Evolutionary conservation across 2,888 invertebrate species (phyloP).

Genomic region (Drosophila fungiperda): DNA sequence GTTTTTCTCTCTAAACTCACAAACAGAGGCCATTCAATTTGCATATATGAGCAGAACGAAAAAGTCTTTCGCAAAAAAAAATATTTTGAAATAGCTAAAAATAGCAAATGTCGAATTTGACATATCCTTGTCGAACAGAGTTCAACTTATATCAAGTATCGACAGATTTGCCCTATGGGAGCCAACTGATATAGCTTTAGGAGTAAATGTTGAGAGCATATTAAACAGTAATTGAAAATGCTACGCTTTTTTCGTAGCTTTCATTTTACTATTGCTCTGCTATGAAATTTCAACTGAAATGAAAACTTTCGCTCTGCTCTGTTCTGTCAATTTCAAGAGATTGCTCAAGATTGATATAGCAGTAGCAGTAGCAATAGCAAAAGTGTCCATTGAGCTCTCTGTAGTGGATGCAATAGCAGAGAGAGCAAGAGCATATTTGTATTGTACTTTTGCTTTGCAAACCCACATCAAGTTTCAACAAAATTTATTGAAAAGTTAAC

Average conservation of each 20-base stretch:
- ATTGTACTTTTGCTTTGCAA: background rate
- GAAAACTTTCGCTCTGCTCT: background rate
- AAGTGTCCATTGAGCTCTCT: background rate
- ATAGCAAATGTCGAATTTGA: background rate
- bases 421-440: background rate
- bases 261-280: background rate
- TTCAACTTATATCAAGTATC: background rate
- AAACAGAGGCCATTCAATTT: conserved; percentile 78
- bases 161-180: background rate
- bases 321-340: background rate
- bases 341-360: background rate
- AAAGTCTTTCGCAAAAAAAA: conserved; percentile 11
- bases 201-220: background rate
- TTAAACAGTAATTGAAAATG: background rate
- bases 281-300: background rate
- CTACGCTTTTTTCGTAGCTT: background rate
- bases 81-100: conserved; percentile 24
- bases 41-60: conserved; percentile 54
- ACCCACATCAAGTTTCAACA: no score
- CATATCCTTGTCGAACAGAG: background rate
- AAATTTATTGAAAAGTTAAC: no score
- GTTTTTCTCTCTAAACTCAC: conserved; percentile 68
- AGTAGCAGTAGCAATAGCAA: background rate
- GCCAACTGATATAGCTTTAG: background rate
- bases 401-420: background rate